These are phyloP conservation scores for Pachycephala philippinensis DNA, from an alignment of 2,113 vertebrate genomes.

Conservation along the genomic window DNA sequence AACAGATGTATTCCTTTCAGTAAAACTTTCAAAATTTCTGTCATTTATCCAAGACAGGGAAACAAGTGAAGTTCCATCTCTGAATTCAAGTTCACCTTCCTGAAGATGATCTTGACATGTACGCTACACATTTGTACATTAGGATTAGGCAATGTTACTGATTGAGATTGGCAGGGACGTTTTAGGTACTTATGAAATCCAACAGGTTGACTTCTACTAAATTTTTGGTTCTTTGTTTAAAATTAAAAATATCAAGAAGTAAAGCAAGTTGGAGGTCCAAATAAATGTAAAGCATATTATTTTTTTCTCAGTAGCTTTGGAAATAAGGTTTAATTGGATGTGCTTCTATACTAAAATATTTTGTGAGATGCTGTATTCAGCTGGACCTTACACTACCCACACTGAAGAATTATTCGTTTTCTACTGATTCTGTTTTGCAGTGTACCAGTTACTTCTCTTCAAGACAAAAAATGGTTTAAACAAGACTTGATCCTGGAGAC, in stretches of 20 bases:
- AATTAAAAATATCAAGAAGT: background rate
- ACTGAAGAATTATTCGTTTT: background rate
- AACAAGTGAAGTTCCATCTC: background rate
- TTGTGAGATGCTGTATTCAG: background rate
- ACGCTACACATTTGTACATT: background rate
- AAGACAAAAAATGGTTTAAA: background rate
- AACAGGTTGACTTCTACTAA: background rate
- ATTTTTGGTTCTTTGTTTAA: background rate
- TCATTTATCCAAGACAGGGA: background rate
- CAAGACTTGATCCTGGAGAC: background rate
- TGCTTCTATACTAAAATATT: background rate
- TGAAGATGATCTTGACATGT: background rate
- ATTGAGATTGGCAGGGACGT: background rate
- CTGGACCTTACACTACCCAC: too few relatives aligned
- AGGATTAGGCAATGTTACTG: background rate
- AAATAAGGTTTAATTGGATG: background rate
- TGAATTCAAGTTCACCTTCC: background rate
- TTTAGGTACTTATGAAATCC: background rate
- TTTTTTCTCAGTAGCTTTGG: background rate
- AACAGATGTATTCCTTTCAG: background rate
- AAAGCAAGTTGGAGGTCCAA: background rate
- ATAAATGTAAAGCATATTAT: background rate
- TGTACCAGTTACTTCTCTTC: background rate
- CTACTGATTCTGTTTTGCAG: background rate
- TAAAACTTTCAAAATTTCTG: background rate